phyloP scores from a whole-genome alignment of 2,113 vertebrate genomes.

The Camelus dromedarius region DNA sequence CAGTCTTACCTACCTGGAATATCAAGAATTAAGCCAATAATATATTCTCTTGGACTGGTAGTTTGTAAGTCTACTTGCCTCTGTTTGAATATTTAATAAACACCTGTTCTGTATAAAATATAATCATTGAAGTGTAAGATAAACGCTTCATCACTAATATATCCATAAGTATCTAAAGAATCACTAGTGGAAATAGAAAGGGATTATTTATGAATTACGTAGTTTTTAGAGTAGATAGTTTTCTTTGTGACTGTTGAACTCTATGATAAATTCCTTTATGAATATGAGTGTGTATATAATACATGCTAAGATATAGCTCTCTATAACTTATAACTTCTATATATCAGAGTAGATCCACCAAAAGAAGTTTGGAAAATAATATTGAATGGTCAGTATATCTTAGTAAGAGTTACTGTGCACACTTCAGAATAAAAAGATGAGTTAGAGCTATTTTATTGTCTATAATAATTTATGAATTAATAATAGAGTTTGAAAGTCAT shows the following conservation, averaged over 20 bases:
- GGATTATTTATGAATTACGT: neutral
- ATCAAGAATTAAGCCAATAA: conserved; percentile 2
- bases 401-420: neutral
- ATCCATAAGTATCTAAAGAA: neutral
- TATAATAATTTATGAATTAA: neutral
- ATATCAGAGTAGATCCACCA: neutral
- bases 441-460: neutral
- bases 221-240: neutral
- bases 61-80: neutral
- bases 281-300: neutral
- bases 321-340: neutral
- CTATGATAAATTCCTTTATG: neutral
- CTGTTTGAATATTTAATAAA: conserved; percentile 24
- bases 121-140: neutral
- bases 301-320: neutral
- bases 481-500: conserved; percentile 8
- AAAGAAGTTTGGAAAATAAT: neutral
- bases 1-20: neutral
- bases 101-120: neutral
- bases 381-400: neutral
- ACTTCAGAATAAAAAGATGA: neutral
- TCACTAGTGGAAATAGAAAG: neutral
- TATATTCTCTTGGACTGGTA: neutral
- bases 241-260: neutral
- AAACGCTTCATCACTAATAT: neutral